Evolutionary conservation across 2,797 vertebrate species (phyloP).

Genomic region (Halcyon smyrnensis): DNA sequence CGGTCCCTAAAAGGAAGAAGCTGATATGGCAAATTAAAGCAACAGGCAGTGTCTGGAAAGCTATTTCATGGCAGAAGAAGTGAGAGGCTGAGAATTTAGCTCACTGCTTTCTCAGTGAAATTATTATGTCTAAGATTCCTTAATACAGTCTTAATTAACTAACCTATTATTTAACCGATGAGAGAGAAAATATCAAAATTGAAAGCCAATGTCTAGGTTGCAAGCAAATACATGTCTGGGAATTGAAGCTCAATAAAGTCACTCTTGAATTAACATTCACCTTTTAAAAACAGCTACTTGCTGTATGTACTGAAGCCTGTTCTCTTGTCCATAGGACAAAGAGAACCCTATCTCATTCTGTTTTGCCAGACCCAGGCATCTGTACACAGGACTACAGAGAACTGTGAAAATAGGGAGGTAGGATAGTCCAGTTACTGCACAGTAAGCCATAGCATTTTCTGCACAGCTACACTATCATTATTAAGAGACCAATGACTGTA

Average conservation of each 20-base stretch:
- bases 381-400: not conserved
- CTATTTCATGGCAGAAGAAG: not conserved
- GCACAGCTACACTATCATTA: not conserved
- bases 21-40: not conserved
- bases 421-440: not conserved
- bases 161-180: not conserved
- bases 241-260: not conserved
- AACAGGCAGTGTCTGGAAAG: not conserved
- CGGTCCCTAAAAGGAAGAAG: not conserved
- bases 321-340: not conserved
- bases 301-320: not conserved
- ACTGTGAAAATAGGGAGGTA: not conserved
- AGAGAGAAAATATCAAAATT: not conserved
- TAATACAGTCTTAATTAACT: not conserved
- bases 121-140: not conserved
- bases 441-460: not conserved
- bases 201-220: not conserved
- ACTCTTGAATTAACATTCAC: not conserved
- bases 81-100: not conserved
- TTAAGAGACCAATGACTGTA: not conserved
- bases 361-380: not conserved
- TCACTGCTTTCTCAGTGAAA: not conserved
- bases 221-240: not conserved
- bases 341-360: not conserved
- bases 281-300: not conserved